Base-by-base conservation (phyloP, 2,797 vertebrate genomes). In the Esox lucius region DNA sequence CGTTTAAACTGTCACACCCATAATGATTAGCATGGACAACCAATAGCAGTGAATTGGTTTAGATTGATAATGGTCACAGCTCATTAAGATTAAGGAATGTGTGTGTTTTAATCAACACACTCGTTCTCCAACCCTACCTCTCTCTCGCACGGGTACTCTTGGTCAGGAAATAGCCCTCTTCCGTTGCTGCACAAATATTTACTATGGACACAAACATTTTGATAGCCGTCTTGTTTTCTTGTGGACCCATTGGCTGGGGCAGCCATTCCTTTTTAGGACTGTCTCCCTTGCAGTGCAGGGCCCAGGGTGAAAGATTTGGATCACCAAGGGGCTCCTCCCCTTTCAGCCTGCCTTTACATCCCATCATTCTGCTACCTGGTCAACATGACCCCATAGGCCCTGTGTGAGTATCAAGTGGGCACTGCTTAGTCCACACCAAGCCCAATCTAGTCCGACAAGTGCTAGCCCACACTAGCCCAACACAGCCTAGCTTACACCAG, bases 101-200 rank as follows among this genome's bases (percentile, higher is more conserved):
- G 49, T 86, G 77, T 82, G 82, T 88, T 86, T 87, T 88, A 89
- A 90, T 90, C 88, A 82, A 84, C 86, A 87, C 87, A 73, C 87
- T 89, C 87, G 89, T 91, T 88, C 75, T 80, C 78, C n/a, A 61
- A n/a, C 56, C 56, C 56, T 13, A n/a, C 84, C 81, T 83, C 84
- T 79, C 86, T 90, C 89, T 39, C 4, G 35, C 4, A 8, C 35
- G 7, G 1, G 35, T 35, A 9, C 9, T 46, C 42, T 13, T 13
- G 42, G 42, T 46, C 42, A 90, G 91, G 92, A 92, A 93, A 92
- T 87, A 84, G 87, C 87, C 89, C 83, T 83, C 89, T 85, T 88
- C 80, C 76, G 86, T 86, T 86, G 81, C 85, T 84, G 89, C 83
- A 83, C 89, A 93, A 92, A 92, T 93, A 93, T 92, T 91, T 92